These are phyloP conservation scores for Eutrigla gurnardus DNA, from an alignment of 2,797 vertebrate species.

Conservation along the genomic window DNA sequence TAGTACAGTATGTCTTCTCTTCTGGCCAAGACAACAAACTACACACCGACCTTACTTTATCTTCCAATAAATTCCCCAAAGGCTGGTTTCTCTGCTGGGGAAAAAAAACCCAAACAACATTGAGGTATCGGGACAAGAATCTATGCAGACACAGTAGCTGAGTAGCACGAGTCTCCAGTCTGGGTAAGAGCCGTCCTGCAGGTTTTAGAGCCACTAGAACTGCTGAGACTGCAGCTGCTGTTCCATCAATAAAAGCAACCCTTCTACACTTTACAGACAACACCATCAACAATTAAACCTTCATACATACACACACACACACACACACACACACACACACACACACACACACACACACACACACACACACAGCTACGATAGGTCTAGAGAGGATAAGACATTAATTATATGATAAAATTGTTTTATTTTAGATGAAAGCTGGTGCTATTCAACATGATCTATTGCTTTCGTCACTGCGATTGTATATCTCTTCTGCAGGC, in stretches of 20 bases:
- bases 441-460: conserved; percentile 23
- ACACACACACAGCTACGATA: background rate
- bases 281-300: conserved; percentile 26
- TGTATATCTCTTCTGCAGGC: conserved; percentile 24
- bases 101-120: background rate
- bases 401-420: conserved; percentile 32
- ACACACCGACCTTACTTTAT: background rate
- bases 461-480: conserved; percentile 9
- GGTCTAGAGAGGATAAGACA: background rate
- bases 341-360: too few species aligned
- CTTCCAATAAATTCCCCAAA: conserved; percentile 13
- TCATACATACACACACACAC: conserved; percentile 5
- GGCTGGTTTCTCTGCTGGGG: background rate
- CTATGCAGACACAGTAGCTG: conserved; percentile 28
- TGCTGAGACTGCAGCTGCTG: conserved; percentile 59
- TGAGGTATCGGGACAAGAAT: conserved; percentile 41
- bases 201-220: conserved; percentile 41
- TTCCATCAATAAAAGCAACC: conserved; percentile 52
- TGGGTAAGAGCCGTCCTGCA: conserved; percentile 29
- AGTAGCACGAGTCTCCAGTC: conserved; percentile 28
- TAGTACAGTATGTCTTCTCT: background rate
- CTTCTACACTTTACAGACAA: conserved; percentile 33
- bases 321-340: background rate
- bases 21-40: conserved; percentile 17
- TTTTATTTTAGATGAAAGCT: conserved; percentile 19